Evolutionary conservation across 2,113 vertebrate species (phyloP).

Genomic region (Uropsilus gracilis): DNA sequence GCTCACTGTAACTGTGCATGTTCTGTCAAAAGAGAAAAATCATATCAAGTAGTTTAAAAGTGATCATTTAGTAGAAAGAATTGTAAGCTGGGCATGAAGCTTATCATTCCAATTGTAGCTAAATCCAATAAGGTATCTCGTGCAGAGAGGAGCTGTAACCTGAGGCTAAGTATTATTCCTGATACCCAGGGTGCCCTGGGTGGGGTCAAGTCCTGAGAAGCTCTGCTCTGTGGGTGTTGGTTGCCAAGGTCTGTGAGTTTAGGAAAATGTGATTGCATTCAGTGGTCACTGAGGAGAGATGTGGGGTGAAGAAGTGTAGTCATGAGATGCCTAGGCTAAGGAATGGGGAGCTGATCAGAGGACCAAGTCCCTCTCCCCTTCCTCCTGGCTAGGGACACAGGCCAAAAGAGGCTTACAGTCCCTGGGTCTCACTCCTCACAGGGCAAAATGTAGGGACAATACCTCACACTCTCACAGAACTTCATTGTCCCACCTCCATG

Average conservation of each 20-base stretch:
- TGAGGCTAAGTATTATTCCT: background rate
- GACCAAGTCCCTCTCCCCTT: background rate
- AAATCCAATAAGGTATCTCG: background rate
- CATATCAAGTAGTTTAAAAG: background rate
- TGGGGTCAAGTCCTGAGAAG: background rate
- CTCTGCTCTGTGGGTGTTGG: background rate
- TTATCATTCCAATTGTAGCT: background rate
- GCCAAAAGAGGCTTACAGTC: background rate
- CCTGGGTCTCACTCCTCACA: no score
- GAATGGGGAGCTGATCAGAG: background rate
- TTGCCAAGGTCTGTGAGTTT: background rate
- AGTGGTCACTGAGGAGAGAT: background rate
- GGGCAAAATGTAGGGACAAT: background rate
- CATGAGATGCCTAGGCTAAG: no score
- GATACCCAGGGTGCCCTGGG: fast-evolving
- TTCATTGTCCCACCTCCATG: fast-evolving
- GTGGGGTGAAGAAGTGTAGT: background rate
- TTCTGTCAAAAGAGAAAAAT: background rate
- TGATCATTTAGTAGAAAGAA: background rate
- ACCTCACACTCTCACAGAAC: background rate
- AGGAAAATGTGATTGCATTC: background rate
- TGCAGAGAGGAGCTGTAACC: fast-evolving
- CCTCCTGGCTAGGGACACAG: background rate
- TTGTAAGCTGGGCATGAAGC: background rate
- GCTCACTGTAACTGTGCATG: no score